Evolutionary conservation across 1,140 invertebrate genomes (phyloP).

Genomic region (Leptinotarsa texana): DNA sequence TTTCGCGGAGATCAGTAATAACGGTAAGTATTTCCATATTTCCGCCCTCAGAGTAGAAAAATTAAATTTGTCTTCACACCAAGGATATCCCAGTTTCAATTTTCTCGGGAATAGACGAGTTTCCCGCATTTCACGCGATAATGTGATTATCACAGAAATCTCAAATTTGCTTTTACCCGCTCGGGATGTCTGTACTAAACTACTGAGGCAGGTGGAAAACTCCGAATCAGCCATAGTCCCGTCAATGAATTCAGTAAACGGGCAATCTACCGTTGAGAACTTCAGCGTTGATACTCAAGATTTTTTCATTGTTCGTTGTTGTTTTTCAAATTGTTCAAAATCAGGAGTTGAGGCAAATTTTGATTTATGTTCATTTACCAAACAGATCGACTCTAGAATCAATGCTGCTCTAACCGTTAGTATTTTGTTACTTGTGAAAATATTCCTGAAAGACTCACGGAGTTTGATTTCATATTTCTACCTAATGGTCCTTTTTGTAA

Average conservation of each 20-base stretch:
- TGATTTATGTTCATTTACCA: too few species aligned
- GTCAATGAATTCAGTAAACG: background rate
- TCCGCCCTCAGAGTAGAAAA: background rate
- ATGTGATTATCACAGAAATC: conserved; percentile 22
- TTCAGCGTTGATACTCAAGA: too few species aligned
- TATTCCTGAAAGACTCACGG: too few species aligned
- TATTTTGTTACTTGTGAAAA: too few species aligned
- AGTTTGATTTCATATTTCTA: too few species aligned
- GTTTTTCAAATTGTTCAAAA: too few species aligned
- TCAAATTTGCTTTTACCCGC: conserved; percentile 6
- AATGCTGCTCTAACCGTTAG: too few species aligned
- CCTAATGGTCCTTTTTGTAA: too few species aligned
- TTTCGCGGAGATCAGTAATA: background rate
- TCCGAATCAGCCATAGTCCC: background rate
- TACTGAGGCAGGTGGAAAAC: conserved; percentile 4
- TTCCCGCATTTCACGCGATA: conserved; percentile 14
- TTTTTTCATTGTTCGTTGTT: too few species aligned
- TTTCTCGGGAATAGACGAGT: background rate
- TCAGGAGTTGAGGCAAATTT: too few species aligned
- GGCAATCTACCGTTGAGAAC: background rate
- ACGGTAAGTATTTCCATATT: conserved; percentile 3
- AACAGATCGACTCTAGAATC: too few species aligned
- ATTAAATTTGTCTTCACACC: conserved; percentile 3
- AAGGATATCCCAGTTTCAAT: background rate
- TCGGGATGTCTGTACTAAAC: conserved; percentile 20